These are phyloP conservation scores for Chaenogobius annularis DNA, from an alignment of 2,113 vertebrate genomes.

Conservation along the genomic window DNA sequence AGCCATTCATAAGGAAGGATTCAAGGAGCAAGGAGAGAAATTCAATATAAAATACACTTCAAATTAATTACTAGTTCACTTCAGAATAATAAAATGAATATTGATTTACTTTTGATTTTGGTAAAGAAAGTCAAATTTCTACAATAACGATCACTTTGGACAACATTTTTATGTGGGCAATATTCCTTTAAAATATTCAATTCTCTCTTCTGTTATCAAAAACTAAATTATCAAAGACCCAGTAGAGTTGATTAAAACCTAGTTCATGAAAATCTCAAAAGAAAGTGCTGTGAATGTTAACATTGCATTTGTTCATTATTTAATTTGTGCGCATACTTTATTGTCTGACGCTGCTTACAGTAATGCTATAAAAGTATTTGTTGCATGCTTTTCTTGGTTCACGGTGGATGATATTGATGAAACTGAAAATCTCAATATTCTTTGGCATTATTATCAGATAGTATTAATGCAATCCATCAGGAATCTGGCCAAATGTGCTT, in stretches of 20 bases:
- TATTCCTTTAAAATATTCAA: background rate
- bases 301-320: background rate
- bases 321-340: background rate
- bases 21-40: background rate
- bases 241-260: background rate
- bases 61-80: background rate
- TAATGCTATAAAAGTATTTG: background rate
- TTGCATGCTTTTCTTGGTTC: background rate
- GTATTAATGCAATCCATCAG: too few species aligned
- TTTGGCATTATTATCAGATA: background rate
- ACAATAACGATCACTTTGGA: background rate
- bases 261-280: background rate
- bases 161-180: background rate
- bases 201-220: background rate
- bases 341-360: background rate
- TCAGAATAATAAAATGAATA: background rate
- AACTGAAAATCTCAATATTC: background rate
- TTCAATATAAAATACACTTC: background rate
- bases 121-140: background rate
- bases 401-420: background rate
- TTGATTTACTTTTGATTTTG: background rate
- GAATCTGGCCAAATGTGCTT: too few species aligned
- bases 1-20: conserved; percentile 12
- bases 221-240: background rate
- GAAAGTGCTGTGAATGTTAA: background rate